Base-by-base conservation (phyloP, 2,797 vertebrate genomes). In the Euthynnus affinis region DNA sequence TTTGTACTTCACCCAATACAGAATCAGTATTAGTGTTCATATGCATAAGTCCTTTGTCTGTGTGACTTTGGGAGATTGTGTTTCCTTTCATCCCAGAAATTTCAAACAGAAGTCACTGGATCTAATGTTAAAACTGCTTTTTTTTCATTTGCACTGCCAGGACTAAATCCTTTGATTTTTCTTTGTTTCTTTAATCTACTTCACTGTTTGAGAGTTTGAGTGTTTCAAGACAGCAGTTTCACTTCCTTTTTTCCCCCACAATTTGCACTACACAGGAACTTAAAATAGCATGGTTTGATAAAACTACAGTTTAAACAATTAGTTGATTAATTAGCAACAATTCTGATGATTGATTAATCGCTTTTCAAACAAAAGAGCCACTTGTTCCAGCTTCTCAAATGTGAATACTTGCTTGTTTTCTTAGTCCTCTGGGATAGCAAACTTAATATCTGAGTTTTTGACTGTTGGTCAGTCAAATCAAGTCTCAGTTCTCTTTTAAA, bases 81-180 rank as follows among this genome's bases (percentile, higher is more conserved):
- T 83, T 88, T 89, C 83, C 84, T 91, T 92, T 92, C 68, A 90
- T 90, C 87, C 37, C 4, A 40, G 42, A 76, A 73, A 74, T 88
- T 87, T 88, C 74, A 86, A 87, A 86, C 68, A 72, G 82, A 82
- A 86, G 65, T 78, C 71, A 81, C 68, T 84, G 76, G 58, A 86
- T 82, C 61, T 86, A 81, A 81, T 78, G 68, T 68, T 86, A 69
- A 56, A 82, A 82, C 40, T 9, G 71, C 25, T 71, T 71, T 42
- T 71, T 71, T 55, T 34, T 69, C 10, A 51, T 80, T 81, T 76
- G 60, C 44, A 58, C 68, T 71, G 61, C 80, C 82, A 78, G 40
- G 63, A 58, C 61, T n/a, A 44, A 86, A 80, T 63, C 29, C 77
- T 90, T 90, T 88, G 65, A 79, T 80, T 89, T 71, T 18, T 53